phyloP scores from a whole-genome alignment of 2,888 invertebrate genomes.

The Ditula angustiorana region DNA sequence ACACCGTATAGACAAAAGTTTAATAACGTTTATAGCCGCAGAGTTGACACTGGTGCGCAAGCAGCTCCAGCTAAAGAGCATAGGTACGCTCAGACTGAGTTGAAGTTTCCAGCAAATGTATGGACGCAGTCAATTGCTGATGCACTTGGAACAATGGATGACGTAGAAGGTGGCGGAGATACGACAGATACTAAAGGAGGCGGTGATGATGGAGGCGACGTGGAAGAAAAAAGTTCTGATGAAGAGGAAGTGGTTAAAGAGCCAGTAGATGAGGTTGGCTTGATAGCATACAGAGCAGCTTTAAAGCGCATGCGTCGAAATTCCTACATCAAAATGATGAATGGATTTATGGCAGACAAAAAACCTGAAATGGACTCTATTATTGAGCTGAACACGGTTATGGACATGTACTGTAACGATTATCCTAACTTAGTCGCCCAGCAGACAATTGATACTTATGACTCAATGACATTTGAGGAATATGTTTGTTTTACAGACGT shows the following conservation, averaged over 20 bases:
- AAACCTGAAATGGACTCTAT: slow-evolving; percentile 66
- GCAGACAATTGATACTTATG: slow-evolving; percentile 61
- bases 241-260: slow-evolving; percentile 50
- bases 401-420: slow-evolving; percentile 88
- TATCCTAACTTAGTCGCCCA: slow-evolving; percentile 80
- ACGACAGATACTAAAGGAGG: slow-evolving; percentile 47
- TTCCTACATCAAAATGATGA: slow-evolving; percentile 70
- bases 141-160: slow-evolving; percentile 58
- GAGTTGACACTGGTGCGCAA: slow-evolving; percentile 86
- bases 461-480: slow-evolving; percentile 76
- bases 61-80: slow-evolving; percentile 77
- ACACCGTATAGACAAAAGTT: slow-evolving; percentile 84
- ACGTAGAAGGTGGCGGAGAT: slow-evolving; percentile 64
- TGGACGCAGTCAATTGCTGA: slow-evolving; percentile 88
- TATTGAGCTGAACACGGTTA: slow-evolving; percentile 75
- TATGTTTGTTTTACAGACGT: slow-evolving; percentile 89
- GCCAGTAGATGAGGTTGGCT: slow-evolving; percentile 63
- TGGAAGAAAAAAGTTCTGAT: slow-evolving; percentile 56
- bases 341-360: slow-evolving; percentile 60
- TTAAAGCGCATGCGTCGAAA: slow-evolving; percentile 65
- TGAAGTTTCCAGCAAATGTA: slow-evolving; percentile 88
- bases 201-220: slow-evolving; percentile 47
- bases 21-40: slow-evolving; percentile 82
- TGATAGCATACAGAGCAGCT: slow-evolving; percentile 65
- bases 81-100: slow-evolving; percentile 87